Evolutionary conservation across 2,113 vertebrate species (phyloP).

Genomic region (Rhynchomys soricoides): DNA sequence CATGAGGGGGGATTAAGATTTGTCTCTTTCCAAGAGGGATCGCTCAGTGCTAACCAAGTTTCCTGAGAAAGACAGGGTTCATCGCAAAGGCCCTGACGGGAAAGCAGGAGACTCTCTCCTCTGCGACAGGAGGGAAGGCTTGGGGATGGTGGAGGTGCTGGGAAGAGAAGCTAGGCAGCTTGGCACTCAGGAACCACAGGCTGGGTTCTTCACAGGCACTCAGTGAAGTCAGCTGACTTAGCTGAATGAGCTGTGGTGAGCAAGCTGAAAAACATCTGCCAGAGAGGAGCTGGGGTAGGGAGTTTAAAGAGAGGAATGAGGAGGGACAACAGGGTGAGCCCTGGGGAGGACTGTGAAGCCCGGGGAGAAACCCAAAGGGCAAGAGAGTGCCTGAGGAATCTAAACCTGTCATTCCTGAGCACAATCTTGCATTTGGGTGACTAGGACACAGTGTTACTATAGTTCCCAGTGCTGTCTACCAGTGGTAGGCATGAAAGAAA

Average conservation of each 20-base stretch:
- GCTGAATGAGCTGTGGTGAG: not conserved
- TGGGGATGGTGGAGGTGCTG: not conserved
- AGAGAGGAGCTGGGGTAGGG: not conserved
- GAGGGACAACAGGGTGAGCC: not conserved
- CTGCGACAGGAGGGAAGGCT: not conserved
- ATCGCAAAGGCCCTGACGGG: not conserved
- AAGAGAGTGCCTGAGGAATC: not conserved
- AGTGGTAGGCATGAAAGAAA: not conserved
- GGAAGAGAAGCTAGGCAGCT: not conserved
- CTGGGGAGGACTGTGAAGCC: not conserved
- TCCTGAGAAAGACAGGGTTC: not conserved
- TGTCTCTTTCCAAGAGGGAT: not conserved
- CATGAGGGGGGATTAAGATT: not conserved
- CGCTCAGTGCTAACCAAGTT: not conserved
- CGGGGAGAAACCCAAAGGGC: not conserved
- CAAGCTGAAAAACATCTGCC: not conserved
- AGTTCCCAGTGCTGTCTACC: not conserved
- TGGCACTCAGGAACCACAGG: not conserved
- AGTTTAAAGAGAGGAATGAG: no score
- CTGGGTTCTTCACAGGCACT: not conserved
- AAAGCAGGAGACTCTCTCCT: not conserved
- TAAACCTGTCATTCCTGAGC: not conserved
- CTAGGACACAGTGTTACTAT: not conserved
- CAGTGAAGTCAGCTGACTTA: not conserved
- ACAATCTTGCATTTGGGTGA: not conserved